Conservation (phyloP, 2,113 vertebrate genomes). For the Noturus placidus region DNA sequence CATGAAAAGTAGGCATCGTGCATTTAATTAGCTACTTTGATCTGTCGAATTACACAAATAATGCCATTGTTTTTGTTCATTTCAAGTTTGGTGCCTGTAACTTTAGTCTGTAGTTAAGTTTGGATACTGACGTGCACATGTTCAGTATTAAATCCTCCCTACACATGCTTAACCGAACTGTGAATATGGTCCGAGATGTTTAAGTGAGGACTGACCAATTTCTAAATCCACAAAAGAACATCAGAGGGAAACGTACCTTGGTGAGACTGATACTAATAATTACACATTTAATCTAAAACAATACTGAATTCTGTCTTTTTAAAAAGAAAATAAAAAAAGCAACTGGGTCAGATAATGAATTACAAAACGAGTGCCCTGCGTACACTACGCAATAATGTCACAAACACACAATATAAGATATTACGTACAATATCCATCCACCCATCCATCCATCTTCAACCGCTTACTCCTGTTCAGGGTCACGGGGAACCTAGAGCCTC, state of each 20-base stretch:
- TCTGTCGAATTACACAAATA: background rate
- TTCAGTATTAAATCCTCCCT: background rate
- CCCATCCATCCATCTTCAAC: too few relatives aligned
- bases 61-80: background rate
- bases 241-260: background rate
- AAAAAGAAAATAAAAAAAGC: background rate
- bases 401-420: background rate
- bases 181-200: background rate
- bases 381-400: background rate
- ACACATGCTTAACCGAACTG: background rate
- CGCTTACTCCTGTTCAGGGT: too few relatives aligned
- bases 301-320: background rate
- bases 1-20: background rate
- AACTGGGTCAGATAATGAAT: background rate
- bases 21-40: background rate
- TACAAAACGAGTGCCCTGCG: background rate
- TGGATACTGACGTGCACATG: background rate
- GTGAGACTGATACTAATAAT: background rate
- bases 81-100: background rate
- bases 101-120: background rate
- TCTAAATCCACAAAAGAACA: constrained; percentile 7
- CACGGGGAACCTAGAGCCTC: too few relatives aligned
- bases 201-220: background rate
- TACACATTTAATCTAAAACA: background rate
- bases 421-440: too few relatives aligned